A percentile compares a stretch with the other conserved stretches of the same genome.
phyloP scores from a whole-genome alignment of 1,140 invertebrate species.

The Panagrolaimus sp. region DNA sequence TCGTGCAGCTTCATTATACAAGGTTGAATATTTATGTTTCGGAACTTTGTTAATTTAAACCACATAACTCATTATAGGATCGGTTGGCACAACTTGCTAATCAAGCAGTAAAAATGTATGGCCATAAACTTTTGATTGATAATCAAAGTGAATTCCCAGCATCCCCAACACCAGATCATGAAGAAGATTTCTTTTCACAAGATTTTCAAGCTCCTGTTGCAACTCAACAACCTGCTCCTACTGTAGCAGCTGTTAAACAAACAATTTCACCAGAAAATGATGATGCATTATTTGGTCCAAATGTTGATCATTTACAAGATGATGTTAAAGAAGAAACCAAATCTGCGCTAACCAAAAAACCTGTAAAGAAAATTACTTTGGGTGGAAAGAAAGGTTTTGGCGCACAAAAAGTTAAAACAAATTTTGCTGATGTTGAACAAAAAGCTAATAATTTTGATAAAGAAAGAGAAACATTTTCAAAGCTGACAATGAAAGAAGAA shows the following conservation, averaged over 20 bases:
- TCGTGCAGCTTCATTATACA: constrained; percentile 82
- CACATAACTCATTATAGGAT: constrained; percentile 66
- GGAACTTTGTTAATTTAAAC: background rate
- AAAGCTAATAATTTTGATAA: constrained; percentile 64
- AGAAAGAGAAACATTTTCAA: constrained; percentile 31
- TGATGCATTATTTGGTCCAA: constrained; percentile 27
- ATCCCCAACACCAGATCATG: constrained; percentile 20
- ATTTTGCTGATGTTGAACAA: constrained; percentile 91
- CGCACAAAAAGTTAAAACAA: constrained; percentile 81
- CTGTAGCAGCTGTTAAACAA: constrained; percentile 17
- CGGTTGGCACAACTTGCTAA: constrained; percentile 68
- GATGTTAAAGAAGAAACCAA: constrained; percentile 1
- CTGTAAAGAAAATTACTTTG: constrained; percentile 49
- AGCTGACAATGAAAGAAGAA: constrained; percentile 20
- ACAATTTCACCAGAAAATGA: constrained; percentile 5
- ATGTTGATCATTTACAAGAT: constrained; percentile 31
- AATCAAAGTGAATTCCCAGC: constrained; percentile 6
- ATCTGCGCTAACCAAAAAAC: constrained; percentile 41
- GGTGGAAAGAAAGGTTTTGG: constrained; percentile 75
- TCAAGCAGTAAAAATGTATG: constrained; percentile 80
- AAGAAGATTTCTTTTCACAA: constrained; percentile 46
- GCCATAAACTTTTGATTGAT: constrained; percentile 71
- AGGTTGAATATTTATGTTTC: constrained; percentile 58
- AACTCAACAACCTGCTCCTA: background rate
- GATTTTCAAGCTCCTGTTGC: constrained; percentile 23